Conservation (phyloP, 2,888 invertebrate genomes). For the Ophraella communa region DNA sequence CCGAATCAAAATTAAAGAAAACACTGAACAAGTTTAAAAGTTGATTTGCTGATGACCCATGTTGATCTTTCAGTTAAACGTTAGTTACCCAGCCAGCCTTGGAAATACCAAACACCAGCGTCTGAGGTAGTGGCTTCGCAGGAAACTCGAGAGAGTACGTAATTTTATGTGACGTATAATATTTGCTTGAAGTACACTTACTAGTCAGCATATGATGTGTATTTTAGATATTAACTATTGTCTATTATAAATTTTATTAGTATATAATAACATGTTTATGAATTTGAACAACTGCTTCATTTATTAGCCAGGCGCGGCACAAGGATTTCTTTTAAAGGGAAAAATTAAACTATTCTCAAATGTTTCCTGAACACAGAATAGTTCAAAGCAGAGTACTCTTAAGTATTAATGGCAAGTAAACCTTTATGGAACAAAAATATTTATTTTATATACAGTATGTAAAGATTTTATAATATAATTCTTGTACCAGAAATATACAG, state of each 20-base stretch:
- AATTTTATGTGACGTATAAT: conserved; percentile 5
- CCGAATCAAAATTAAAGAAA: conserved; percentile 17
- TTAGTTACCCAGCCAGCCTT: conserved; percentile 44
- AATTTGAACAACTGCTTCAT: too few relatives aligned
- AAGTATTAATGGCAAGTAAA: too few relatives aligned
- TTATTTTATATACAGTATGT: too few relatives aligned
- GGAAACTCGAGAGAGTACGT: conserved; percentile 14
- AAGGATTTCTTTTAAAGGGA: too few relatives aligned
- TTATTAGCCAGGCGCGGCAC: too few relatives aligned
- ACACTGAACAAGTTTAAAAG: conserved; percentile 31
- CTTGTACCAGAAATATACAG: too few relatives aligned
- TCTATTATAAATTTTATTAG: not conserved
- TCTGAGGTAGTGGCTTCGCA: conserved; percentile 16
- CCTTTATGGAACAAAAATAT: too few relatives aligned
- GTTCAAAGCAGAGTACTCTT: too few relatives aligned
- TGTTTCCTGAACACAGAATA: too few relatives aligned
- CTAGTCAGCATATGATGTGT: conserved; percentile 5
- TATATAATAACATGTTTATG: not conserved
- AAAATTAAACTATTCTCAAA: too few relatives aligned
- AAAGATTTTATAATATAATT: too few relatives aligned
- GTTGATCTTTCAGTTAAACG: conserved; percentile 38
- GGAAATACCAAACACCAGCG: conserved; percentile 41
- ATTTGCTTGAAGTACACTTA: not conserved
- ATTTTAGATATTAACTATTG: not conserved
- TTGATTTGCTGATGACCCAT: conserved; percentile 42